Evolutionary conservation across 2,113 vertebrate species (phyloP), one percentile per base, ranked within the genome.

Genomic region (Cinclus mexicanus): DNA sequence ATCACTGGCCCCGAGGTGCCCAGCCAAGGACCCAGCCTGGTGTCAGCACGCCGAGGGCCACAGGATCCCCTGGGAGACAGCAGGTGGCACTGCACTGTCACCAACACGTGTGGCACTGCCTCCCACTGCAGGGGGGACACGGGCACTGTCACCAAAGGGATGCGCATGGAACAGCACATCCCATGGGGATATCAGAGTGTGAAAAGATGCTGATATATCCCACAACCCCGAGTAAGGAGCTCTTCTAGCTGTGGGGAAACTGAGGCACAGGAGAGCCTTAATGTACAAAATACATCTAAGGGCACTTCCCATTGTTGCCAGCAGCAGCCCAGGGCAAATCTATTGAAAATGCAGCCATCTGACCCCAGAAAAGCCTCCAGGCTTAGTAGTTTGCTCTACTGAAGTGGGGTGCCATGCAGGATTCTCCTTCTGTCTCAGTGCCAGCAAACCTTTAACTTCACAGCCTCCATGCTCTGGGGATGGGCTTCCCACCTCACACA

Each of bases 1-100:
- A 83, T 33, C 0, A 1, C 44, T 82, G 64, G 37, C 55, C 75
- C 31, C 1, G 1, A 37, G 55, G 33, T 3, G 4, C 42, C 60
- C 2, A 0, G 64, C 14, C 3, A 2, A 33, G 75, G 11, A 79
- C 17, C 29, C 28, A 41, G 39, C 1, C 2, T 6, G 21, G 61
- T 71, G 52, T 9, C 72, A 60, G 78, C 78, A 9, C 0, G 0
- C 25, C 0, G 0, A 79, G 77, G 49, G 37, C 52, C 79, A 83
- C 47, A 7, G 53, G 57, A 53, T 89, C 77, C 77, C 93, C 64
- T 37, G 86, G 56, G 84, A 82, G 94, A 93, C 96, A 92, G 95
- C 93, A 97, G 96, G 61, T 97, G 96, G 96, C 96, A 95, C 95
- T 95, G 92, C 75, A 8, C 68, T 61, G 96, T 93, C 90, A 94